These are phyloP conservation scores for Andrena chrysosceles DNA, from an alignment of 2,888 invertebrate species.

Conservation along the genomic window DNA sequence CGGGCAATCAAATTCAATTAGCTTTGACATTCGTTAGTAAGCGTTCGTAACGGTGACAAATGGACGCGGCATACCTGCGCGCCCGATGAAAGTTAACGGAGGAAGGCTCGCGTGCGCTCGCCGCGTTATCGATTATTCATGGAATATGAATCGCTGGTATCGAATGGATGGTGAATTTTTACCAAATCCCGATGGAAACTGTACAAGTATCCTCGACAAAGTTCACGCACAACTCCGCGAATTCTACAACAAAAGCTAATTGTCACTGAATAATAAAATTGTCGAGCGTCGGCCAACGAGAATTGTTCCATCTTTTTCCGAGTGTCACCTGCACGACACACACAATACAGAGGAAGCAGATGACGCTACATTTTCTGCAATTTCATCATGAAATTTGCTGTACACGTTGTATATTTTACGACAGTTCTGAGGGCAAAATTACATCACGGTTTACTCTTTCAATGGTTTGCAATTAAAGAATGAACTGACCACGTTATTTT, in stretches of 20 bases:
- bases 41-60: slow-evolving; percentile 35
- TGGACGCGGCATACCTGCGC: slow-evolving; percentile 15
- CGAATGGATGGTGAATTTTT: neutral
- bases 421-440: too few relatives aligned
- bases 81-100: slow-evolving; percentile 36
- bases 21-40: slow-evolving; percentile 42
- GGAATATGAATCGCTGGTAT: slow-evolving; percentile 20
- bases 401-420: neutral
- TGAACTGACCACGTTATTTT: too few relatives aligned
- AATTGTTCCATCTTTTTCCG: neutral
- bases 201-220: neutral
- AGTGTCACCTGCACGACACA: neutral
- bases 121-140: slow-evolving; percentile 25
- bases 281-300: neutral
- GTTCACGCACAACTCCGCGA: neutral
- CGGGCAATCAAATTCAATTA: slow-evolving; percentile 54
- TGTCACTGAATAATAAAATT: neutral
- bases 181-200: neutral
- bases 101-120: neutral
- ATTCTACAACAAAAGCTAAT: slow-evolving; percentile 4
- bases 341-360: neutral
- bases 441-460: too few relatives aligned
- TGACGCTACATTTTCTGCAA: neutral
- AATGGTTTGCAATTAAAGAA: too few relatives aligned
- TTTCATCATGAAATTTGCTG: neutral